Conservation (phyloP, 30 jellyfish, hydroid and myxozoan genomes). For the Hydra vulgaris region DNA sequence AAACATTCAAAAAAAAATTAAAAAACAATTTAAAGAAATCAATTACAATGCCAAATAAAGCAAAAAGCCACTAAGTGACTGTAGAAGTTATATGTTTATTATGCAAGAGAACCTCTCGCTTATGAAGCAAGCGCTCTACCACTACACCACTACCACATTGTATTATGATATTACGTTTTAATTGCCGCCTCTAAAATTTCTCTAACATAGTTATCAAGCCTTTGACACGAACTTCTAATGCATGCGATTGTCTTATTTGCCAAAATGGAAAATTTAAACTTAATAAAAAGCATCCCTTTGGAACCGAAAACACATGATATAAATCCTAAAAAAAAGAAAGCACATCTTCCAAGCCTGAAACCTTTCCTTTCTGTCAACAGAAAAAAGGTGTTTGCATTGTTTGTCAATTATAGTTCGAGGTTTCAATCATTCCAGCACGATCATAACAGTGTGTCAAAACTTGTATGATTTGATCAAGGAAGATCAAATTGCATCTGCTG, state of each 20-base stretch:
- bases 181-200: background rate
- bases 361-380: background rate
- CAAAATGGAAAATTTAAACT: background rate
- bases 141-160: no score
- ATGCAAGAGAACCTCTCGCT: no score
- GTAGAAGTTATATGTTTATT: no score
- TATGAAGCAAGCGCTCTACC: no score
- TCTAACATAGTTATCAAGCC: background rate
- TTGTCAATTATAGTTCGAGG: background rate
- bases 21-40: no score
- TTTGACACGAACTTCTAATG: background rate
- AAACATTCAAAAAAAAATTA: no score
- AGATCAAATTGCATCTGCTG: background rate
- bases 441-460: no score
- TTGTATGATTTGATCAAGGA: background rate
- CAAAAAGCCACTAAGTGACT: no score
- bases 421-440: no score
- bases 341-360: background rate
- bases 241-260: background rate
- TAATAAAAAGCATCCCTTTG: background rate
- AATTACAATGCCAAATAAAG: no score
- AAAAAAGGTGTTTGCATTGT: background rate
- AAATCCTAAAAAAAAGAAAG: background rate
- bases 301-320: background rate
- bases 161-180: background rate